These are phyloP conservation scores for Melospiza melodia DNA, from an alignment of 2,113 vertebrate species.

Conservation along the genomic window DNA sequence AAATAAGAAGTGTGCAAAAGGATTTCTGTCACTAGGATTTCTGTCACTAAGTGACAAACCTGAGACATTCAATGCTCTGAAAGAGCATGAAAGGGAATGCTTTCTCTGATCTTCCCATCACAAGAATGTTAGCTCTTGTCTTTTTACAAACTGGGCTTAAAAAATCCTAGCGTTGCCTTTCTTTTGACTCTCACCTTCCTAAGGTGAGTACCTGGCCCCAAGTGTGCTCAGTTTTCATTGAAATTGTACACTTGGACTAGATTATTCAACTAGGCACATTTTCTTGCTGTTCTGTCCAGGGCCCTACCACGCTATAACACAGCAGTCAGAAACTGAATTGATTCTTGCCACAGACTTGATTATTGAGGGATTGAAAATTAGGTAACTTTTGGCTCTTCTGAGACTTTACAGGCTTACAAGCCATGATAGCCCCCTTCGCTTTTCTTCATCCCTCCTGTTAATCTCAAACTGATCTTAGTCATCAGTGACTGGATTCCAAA, in stretches of 20 bases:
- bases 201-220: background rate
- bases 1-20: background rate
- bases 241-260: background rate
- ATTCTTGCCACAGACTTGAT: background rate
- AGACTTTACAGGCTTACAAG: background rate
- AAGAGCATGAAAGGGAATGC: background rate
- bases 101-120: background rate
- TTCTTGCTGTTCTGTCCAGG: background rate
- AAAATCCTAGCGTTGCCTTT: background rate
- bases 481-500: background rate
- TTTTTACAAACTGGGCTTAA: background rate
- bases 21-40: background rate
- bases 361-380: background rate
- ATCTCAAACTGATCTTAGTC: fast-evolving
- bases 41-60: background rate
- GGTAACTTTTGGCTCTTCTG: background rate
- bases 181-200: background rate
- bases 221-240: background rate
- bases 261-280: background rate
- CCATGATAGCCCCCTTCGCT: background rate
- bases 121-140: background rate
- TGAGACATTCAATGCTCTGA: background rate
- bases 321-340: background rate
- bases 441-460: background rate
- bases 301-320: fast-evolving